Evolutionary conservation across 2,113 vertebrate species (phyloP), one percentile per base, ranked within the genome.

Genomic region (Rhinoderma darwinii): DNA sequence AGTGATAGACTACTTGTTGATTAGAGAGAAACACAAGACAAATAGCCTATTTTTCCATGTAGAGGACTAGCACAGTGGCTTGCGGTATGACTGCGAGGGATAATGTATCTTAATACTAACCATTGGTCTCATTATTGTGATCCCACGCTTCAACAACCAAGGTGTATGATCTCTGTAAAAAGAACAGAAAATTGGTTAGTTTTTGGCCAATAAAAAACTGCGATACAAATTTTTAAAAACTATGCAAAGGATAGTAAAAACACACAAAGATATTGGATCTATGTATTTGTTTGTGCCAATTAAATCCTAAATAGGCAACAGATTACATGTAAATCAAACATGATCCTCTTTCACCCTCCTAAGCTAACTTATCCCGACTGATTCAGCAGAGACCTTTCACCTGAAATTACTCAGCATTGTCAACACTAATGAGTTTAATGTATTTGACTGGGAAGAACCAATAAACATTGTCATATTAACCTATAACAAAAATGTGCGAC

Each of bases 91-190:
- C 51, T 54, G 51, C 17, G 4, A 51, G 11, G 18, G 2, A 56
- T 22, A 56, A 66, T 30, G 22, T n/a, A 30, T 14, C 6, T 61
- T 27, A 82, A 92, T 93, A 98, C 97, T 99, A 95, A 98, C 97
- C 94, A 47, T 92, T 92, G 90, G 96, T 98, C 91, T 97, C 96
- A 54, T 99, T 99, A 88, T 95, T 97, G 92, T 95, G 96, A 95
- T 99, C 97, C 96, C 97, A 95, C 0, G 98, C 98, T 92, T 99
- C 97, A 83, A 99, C 95, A 44, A 99, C 97, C 93, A 99, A 91
- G 0, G 98, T 98, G 92, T 99, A 99, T 90, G 98, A 99, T 93
- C 98, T 96, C 98, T 99, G 96, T 61, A 93, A 92, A 88, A 95
- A n/a, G 89, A 84, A n/a, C 11, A 50, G 54, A 47, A 76, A 82